A percentile compares a stretch with the other conserved stretches of the same genome.
Evolutionary conservation across 2,113 vertebrate genomes (phyloP).

Genomic region (Indicator indicator): DNA sequence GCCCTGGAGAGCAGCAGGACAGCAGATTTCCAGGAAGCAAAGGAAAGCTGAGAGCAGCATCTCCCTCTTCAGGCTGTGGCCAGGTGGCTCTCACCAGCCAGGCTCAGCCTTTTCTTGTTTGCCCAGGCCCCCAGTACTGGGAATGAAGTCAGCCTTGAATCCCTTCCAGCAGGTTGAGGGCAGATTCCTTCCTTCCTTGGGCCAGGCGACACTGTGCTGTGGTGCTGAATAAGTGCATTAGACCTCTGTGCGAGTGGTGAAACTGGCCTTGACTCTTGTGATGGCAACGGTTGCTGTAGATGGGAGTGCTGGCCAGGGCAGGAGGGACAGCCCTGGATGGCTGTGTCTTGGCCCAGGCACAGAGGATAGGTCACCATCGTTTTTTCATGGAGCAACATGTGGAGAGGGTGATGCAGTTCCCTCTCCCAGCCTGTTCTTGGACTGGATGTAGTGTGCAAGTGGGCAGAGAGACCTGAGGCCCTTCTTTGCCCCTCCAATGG

Average conservation of each 20-base stretch:
- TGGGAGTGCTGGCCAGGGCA: rapidly evolving
- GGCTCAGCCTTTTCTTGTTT: background rate
- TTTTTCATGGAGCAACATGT: rapidly evolving
- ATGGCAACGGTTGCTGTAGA: rapidly evolving
- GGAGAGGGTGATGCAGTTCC: background rate
- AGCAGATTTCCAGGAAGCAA: rapidly evolving
- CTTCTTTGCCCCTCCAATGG: rapidly evolving
- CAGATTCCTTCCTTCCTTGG: conserved; percentile 49
- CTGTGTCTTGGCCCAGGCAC: rapidly evolving
- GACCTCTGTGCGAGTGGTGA: background rate
- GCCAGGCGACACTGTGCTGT: background rate
- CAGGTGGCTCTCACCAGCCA: rapidly evolving
- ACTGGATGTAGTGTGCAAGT: rapidly evolving
- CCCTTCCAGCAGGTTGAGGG: conserved; percentile 39
- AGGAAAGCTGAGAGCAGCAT: background rate
- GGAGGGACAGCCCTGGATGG: background rate
- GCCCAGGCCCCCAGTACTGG: rapidly evolving
- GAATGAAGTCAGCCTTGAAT: conserved; percentile 44
- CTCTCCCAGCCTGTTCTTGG: background rate
- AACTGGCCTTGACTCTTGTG: conserved; percentile 11
- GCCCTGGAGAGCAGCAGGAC: background rate
- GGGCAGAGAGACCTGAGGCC: background rate
- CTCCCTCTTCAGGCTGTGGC: background rate
- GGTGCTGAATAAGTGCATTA: conserved; percentile 22
- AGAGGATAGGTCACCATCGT: background rate